Percentiles rank a stretch among this genome's conserved stretches.
Evolutionary conservation across 2,888 invertebrate genomes (phyloP).

Genomic region (Steinernema hermaphroditum): DNA sequence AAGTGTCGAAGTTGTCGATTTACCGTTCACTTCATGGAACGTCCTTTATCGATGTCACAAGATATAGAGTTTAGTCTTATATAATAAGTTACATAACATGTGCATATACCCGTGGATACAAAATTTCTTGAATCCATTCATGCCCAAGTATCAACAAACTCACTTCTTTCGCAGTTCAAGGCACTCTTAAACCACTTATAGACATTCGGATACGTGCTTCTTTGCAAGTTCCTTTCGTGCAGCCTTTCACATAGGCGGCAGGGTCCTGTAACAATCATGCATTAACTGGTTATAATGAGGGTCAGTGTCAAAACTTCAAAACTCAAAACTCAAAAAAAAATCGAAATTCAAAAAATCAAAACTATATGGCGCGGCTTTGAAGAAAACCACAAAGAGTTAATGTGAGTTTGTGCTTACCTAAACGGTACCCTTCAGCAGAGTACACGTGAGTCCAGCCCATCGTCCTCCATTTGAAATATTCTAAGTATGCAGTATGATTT

Average conservation of each 20-base stretch:
- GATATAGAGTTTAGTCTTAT: too few species aligned
- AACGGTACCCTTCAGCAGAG: constrained; percentile 58
- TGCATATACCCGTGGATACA: not conserved
- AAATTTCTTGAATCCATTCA: constrained; percentile 1
- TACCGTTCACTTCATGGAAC: constrained; percentile 47
- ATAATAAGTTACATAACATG: too few species aligned
- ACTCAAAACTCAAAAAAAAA: too few species aligned
- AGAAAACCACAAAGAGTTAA: not conserved
- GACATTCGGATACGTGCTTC: constrained; percentile 38
- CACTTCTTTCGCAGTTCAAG: constrained; percentile 48
- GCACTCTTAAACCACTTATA: constrained; percentile 50
- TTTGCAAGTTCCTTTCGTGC: not conserved
- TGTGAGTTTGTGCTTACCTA: constrained; percentile 41
- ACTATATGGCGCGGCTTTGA: too few species aligned
- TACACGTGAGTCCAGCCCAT: constrained; percentile 60
- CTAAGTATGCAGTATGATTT: constrained; percentile 50
- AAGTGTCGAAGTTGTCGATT: constrained; percentile 38
- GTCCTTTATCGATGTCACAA: constrained; percentile 42
- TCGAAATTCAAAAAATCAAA: too few species aligned
- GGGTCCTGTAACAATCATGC: constrained; percentile 42
- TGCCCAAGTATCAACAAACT: constrained; percentile 46
- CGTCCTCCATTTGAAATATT: constrained; percentile 61
- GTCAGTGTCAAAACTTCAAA: too few species aligned
- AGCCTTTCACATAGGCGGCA: constrained; percentile 42
- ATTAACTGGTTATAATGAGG: too few species aligned